Evolutionary conservation across 2,113 vertebrate genomes (phyloP).

Genomic region (Crotalus viridis): DNA sequence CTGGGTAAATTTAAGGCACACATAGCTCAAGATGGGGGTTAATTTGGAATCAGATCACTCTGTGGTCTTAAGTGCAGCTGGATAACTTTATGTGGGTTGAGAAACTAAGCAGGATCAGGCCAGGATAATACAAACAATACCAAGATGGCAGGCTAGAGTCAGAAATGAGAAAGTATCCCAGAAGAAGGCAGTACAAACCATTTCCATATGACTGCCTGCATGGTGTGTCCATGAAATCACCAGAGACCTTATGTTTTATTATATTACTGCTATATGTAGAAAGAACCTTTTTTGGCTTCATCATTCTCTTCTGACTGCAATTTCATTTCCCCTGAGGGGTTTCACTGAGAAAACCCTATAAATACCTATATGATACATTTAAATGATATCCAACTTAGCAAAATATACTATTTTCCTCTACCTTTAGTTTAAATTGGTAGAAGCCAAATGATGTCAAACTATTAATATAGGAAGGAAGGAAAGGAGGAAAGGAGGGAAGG

Average conservation of each 20-base stretch:
- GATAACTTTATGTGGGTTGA: background rate
- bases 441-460: background rate
- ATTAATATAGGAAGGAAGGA: background rate
- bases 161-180: background rate
- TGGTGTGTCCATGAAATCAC: background rate
- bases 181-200: background rate
- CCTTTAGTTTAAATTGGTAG: background rate
- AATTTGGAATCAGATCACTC: background rate
- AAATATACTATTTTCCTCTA: background rate
- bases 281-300: background rate
- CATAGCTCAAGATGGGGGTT: background rate
- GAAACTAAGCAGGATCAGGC: background rate
- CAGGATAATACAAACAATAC: background rate
- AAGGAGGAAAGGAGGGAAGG: accelerated
- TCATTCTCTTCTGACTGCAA: background rate
- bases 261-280: background rate
- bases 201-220: background rate
- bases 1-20: background rate
- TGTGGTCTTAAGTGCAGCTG: background rate
- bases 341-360: background rate
- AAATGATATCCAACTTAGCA: background rate
- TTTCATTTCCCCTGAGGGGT: background rate
- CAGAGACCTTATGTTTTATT: background rate
- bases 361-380: background rate
- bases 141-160: background rate